Conservation (phyloP, 2,888 invertebrate species). For the Vesta saturnalis region DNA sequence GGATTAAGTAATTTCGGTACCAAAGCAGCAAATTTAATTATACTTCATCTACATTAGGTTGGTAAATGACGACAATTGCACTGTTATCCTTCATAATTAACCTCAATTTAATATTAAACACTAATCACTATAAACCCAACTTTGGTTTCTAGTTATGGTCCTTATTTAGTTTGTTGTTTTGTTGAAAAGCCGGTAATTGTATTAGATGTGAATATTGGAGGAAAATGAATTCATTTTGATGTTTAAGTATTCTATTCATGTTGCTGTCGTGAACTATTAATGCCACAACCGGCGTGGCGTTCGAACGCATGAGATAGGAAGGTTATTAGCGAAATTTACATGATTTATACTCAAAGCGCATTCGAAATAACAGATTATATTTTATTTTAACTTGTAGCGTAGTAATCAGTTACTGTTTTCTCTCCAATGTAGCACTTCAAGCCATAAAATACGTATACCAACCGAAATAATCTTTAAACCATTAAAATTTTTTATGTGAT, state of each 20-base stretch:
- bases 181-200: slow-evolving; percentile 48
- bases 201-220: slow-evolving; percentile 48
- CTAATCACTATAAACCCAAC: slow-evolving; percentile 30
- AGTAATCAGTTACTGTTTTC: slow-evolving; percentile 24
- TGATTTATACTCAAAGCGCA: slow-evolving; percentile 37
- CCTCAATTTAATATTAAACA: slow-evolving; percentile 23
- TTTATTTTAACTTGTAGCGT: slow-evolving; percentile 29
- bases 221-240: slow-evolving; percentile 41
- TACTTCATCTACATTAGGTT: neutral
- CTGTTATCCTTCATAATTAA: slow-evolving; percentile 6
- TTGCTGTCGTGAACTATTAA: slow-evolving; percentile 48
- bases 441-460: neutral
- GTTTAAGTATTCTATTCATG: slow-evolving; percentile 48
- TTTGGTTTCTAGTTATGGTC: slow-evolving; percentile 37
- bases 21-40: neutral
- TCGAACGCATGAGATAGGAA: slow-evolving; percentile 43
- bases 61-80: neutral
- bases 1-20: too few relatives aligned
- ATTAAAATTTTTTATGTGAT: neutral
- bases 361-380: slow-evolving; percentile 39
- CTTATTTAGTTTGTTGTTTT: slow-evolving; percentile 49
- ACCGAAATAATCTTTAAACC: neutral
- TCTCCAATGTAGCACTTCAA: neutral
- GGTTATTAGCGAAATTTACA: slow-evolving; percentile 40
- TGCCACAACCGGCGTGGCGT: slow-evolving; percentile 44